Conservation (phyloP, 2,797 vertebrate species). For the Enteromius mattozi region DNA sequence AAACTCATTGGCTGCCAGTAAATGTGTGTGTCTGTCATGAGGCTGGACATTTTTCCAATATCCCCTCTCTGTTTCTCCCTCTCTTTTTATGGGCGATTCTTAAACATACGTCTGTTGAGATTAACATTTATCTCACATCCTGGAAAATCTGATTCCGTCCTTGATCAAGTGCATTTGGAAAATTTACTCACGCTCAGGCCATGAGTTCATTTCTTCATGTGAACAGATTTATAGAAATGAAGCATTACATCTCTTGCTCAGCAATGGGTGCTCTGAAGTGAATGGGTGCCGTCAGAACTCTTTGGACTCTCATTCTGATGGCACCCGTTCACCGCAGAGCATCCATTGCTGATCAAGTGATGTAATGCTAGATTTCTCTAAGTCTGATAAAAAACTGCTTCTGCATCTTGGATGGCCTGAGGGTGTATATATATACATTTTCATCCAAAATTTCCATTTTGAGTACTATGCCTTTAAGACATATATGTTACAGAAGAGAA, state of each 20-base stretch:
- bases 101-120: not conserved
- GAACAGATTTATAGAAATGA: not conserved
- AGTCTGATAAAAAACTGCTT: not conserved
- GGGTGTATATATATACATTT: not conserved
- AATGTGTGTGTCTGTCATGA: constrained; percentile 35
- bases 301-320: not conserved
- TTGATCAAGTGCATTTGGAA: not conserved
- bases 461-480: not conserved
- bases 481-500: not conserved
- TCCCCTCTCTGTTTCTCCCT: constrained; percentile 16
- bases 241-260: not conserved
- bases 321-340: not conserved
- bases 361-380: not conserved
- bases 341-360: not conserved
- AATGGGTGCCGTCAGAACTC: not conserved
- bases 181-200: not conserved
- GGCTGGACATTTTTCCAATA: constrained; percentile 26
- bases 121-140: constrained; percentile 8
- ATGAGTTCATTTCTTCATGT: not conserved
- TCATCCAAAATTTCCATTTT: not conserved
- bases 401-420: not conserved
- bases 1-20: constrained; percentile 48
- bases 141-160: not conserved
- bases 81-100: not conserved
- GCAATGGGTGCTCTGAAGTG: not conserved